Evolutionary conservation across 2,797 vertebrate species (phyloP).

Genomic region (Morus bassanus): DNA sequence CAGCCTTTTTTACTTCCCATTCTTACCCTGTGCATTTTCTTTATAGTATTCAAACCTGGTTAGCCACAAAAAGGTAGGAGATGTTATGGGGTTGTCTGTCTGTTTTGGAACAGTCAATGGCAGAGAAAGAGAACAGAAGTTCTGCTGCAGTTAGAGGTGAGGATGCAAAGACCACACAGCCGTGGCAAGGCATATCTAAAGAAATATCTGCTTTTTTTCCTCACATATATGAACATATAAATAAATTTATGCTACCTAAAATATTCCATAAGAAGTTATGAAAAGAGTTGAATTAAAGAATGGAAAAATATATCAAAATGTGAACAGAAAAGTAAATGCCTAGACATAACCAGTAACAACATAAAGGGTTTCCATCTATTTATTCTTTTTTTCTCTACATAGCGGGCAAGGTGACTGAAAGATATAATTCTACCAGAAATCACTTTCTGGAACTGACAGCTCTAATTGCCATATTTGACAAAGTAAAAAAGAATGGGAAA

Average conservation of each 20-base stretch:
- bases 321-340: background rate
- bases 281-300: background rate
- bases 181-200: background rate
- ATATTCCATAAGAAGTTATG: background rate
- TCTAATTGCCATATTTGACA: background rate
- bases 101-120: background rate
- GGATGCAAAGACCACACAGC: background rate
- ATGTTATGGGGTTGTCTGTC: rapidly evolving
- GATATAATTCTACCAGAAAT: background rate
- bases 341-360: background rate
- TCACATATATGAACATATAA: background rate
- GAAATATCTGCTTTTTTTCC: background rate
- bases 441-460: slow-evolving; percentile 13
- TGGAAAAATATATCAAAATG: background rate
- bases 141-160: background rate
- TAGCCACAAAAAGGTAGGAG: background rate
- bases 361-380: background rate
- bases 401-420: background rate
- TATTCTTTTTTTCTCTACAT: background rate
- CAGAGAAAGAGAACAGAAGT: background rate
- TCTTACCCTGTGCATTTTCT: background rate
- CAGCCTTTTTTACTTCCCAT: background rate
- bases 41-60: no score
- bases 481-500: slow-evolving; percentile 9
- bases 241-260: background rate